Base-by-base conservation (phyloP, 2,113 vertebrate genomes). In the Acrocephalus kingi region DNA sequence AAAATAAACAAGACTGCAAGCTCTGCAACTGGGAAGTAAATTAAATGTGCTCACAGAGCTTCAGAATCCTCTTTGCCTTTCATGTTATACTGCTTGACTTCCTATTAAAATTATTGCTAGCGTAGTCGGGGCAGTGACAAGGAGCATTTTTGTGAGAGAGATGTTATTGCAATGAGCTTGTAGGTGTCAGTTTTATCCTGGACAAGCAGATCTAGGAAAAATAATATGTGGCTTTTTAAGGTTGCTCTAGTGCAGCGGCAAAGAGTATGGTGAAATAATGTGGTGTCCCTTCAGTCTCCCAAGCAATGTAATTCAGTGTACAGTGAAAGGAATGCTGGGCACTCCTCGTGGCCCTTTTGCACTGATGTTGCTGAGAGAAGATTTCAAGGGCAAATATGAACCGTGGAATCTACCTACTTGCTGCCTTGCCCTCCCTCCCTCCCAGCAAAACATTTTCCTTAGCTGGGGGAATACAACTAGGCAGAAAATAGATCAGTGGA, bases 1-100 rank as follows among this genome's bases (percentile, higher is more conserved):
- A 93, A 96, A 94, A 94, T 90, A 97, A 95, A 96, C 86, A 94
- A 90, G 90, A 84, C 85, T 90, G 94, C 83, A 86, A 93, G 90
- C 83, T 90, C 88, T 86, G 79, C 71, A 92, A 46, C 52, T 93
- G 85, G 43, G 83, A 90, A 93, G 86, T 77, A 92, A 96, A 97
- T 96, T 93, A 93, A 95, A 89, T 95, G 69, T 82, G 83, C 84
- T 94, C 92, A 89, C 66, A 75, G 93, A 79, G 88, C 83, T 92
- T 95, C 86, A 84, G 90, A 89, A 75, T 89, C 41, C 85, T 78
- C 83, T 92, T 89, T 88, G 68, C 68, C 67, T 96, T 96, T 92
- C 72, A 61, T 92, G 88, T 92, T 89, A 48, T 64, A 22, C 76
- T 82, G 69, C 90, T 71, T 94, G 86, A 49, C 72, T 91, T 83